Conservation (phyloP, 1,140 invertebrate species). For the Heliconius eleuchia region DNA sequence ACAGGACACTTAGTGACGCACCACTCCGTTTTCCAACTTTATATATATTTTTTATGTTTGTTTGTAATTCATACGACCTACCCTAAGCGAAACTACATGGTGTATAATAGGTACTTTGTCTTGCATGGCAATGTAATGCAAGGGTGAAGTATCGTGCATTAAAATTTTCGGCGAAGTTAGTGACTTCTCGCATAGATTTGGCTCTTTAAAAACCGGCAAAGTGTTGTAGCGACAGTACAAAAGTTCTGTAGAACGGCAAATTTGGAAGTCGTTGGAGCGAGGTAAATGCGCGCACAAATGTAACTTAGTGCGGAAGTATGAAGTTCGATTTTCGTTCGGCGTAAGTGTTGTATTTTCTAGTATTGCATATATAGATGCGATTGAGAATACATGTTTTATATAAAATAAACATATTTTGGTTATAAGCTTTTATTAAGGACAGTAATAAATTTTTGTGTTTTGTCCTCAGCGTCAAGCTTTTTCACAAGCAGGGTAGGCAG, state of each 20-base stretch:
- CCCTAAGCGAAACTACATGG: not conserved
- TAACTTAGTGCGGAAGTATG: not conserved
- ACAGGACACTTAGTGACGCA: not conserved
- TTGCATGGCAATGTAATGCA: not conserved
- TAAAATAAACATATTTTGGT: too few relatives aligned
- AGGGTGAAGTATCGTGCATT: not conserved
- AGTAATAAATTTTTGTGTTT: too few relatives aligned
- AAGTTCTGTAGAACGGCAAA: not conserved
- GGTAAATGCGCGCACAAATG: not conserved
- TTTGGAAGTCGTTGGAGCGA: not conserved
- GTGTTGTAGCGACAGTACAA: not conserved
- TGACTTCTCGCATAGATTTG: not conserved
- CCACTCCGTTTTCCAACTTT: not conserved
- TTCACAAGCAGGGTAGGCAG: too few relatives aligned
- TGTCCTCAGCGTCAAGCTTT: too few relatives aligned
- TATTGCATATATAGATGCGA: too few relatives aligned
- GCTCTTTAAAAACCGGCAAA: not conserved
- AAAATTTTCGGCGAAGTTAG: constrained; percentile 5
- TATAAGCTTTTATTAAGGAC: too few relatives aligned
- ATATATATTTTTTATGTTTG: not conserved
- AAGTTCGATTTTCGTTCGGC: too few relatives aligned
- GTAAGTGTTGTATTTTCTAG: too few relatives aligned
- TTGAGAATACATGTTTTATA: too few relatives aligned
- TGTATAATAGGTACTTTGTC: constrained; percentile 3
- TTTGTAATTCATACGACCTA: not conserved